Evolutionary conservation across 2,888 invertebrate genomes (phyloP).

Genomic region (Synanthedon formicaeformis): DNA sequence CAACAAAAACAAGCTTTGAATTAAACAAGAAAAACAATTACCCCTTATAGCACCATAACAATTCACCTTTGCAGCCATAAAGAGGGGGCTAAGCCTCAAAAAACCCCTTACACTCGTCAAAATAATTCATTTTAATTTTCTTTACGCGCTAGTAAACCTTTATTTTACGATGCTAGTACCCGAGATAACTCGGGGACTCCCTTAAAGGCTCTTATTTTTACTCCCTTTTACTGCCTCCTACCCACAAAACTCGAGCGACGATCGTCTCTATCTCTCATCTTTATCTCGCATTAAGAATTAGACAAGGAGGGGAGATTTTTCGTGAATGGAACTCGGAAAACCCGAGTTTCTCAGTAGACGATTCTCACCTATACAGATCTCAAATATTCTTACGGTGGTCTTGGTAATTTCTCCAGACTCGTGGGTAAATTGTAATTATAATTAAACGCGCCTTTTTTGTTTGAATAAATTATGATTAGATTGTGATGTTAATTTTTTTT

Average conservation of each 20-base stretch:
- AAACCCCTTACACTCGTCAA: slow-evolving; percentile 60
- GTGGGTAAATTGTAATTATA: slow-evolving; percentile 62
- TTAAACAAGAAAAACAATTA: slow-evolving; percentile 45
- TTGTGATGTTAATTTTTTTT: slow-evolving; percentile 56
- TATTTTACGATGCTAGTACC: slow-evolving; percentile 62
- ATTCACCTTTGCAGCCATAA: slow-evolving; percentile 38
- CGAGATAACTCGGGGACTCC: slow-evolving; percentile 64
- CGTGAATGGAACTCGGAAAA: background rate
- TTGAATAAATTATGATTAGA: slow-evolving; percentile 57
- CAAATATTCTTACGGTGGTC: slow-evolving; percentile 6
- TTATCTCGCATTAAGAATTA: slow-evolving; percentile 8
- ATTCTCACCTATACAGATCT: slow-evolving; percentile 7
- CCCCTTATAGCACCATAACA: slow-evolving; percentile 46
- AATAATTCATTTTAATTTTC: slow-evolving; percentile 72
- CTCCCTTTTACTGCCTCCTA: slow-evolving; percentile 33
- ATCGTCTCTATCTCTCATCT: slow-evolving; percentile 2
- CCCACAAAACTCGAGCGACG: slow-evolving; percentile 5
- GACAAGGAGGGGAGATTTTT: background rate
- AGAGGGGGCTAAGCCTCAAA: slow-evolving; percentile 34
- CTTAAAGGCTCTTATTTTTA: slow-evolving; percentile 51
- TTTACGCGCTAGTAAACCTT: slow-evolving; percentile 69
- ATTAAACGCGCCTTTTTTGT: slow-evolving; percentile 56
- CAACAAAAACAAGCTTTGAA: slow-evolving; percentile 25
- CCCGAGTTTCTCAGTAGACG: slow-evolving; percentile 2
- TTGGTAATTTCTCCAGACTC: slow-evolving; percentile 31